Percentiles rank a stretch among this genome's conserved stretches.
These are phyloP conservation scores for Oreochromis grahami DNA, from an alignment of 2,797 vertebrate species.

Conservation along the genomic window DNA sequence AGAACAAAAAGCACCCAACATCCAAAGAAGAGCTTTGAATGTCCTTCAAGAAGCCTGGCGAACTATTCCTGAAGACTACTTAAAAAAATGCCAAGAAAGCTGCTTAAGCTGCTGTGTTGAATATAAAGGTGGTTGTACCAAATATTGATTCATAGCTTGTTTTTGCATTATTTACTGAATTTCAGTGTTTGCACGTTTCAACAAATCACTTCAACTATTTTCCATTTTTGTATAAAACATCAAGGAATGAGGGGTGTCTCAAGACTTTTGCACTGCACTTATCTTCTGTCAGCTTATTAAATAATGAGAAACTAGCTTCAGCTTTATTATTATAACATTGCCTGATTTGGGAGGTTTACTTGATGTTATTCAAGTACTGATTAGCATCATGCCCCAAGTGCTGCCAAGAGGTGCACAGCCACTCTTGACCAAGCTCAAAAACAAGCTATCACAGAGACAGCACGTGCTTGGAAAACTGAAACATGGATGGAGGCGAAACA, in stretches of 20 bases:
- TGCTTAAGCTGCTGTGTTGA: too few relatives aligned
- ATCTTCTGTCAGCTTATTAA: background rate
- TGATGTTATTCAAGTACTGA: background rate
- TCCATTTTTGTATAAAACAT: background rate
- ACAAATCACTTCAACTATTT: background rate
- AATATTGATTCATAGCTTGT: background rate
- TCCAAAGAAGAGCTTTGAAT: background rate
- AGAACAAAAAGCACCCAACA: background rate
- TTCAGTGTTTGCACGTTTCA: background rate
- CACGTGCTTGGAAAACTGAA: conserved; percentile 30
- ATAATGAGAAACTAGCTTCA: background rate
- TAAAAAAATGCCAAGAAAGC: background rate
- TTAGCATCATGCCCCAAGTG: background rate
- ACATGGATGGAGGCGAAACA: conserved; percentile 48
- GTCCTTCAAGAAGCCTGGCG: background rate
- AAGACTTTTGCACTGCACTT: background rate
- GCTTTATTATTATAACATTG: background rate
- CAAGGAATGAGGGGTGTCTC: background rate
- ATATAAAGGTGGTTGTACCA: background rate
- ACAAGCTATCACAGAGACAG: conserved; percentile 4
- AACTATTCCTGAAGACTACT: background rate
- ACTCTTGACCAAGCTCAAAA: background rate
- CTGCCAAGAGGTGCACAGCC: background rate
- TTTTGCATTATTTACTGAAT: background rate
- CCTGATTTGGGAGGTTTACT: background rate